These are phyloP conservation scores for Tinamus major DNA, from an alignment of 2,797 vertebrate genomes.

Conservation along the genomic window DNA sequence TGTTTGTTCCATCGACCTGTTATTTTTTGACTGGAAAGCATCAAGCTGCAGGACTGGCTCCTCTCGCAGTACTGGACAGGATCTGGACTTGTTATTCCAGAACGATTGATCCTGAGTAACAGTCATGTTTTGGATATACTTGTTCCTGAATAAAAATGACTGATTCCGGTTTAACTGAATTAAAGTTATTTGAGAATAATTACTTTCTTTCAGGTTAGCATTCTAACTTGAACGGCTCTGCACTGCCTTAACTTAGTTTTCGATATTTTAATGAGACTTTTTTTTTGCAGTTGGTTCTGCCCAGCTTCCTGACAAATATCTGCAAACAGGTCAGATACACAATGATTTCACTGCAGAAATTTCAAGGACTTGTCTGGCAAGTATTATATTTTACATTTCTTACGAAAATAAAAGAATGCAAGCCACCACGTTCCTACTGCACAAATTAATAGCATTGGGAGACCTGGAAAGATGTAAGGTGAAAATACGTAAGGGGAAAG, in stretches of 20 bases:
- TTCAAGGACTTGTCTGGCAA: not conserved
- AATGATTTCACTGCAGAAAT: not conserved
- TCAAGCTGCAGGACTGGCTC: not conserved
- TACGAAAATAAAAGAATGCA: not conserved
- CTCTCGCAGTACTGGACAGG: not conserved
- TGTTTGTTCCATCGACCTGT: accelerated
- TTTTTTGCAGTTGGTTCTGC: not conserved
- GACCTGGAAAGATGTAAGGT: not conserved
- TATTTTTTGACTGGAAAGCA: not conserved
- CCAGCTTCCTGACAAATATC: not conserved
- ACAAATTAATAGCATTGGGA: not conserved
- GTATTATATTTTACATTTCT: not conserved
- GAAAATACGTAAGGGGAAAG: not conserved
- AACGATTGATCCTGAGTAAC: not conserved
- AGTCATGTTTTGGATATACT: not conserved
- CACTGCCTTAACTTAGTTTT: not conserved
- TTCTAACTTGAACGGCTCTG: not conserved
- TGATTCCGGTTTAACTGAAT: accelerated
- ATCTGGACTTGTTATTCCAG: not conserved
- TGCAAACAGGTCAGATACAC: not conserved
- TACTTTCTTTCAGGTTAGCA: not conserved
- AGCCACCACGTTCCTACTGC: no score
- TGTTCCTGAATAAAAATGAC: not conserved
- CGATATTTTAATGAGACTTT: not conserved
- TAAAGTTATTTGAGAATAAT: not conserved